Base-by-base conservation (phyloP, 2,113 vertebrate genomes). In the Muscicapa adusta region DNA sequence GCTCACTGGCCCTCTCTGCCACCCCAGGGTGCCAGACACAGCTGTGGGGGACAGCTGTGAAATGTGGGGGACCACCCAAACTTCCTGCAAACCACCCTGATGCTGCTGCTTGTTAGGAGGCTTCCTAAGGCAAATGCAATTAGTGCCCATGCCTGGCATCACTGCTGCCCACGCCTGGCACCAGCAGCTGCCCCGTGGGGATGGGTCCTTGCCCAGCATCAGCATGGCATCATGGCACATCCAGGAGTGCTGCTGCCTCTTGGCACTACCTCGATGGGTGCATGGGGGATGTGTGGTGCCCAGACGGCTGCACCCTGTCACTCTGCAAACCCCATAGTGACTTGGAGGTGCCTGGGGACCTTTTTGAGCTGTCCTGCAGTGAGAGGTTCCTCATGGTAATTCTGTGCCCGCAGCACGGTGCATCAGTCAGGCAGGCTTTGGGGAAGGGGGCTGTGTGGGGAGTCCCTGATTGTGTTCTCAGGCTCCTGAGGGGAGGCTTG, bases 301-400 rank as follows among this genome's bases (percentile, higher is more conserved):
- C 3, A 2, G 15, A 48, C 38, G 22, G 9, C 8, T 57, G 40
- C 45, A 43, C 7, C 12, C 12, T 2, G 0, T 15, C 4, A 34
- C 14, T 12, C 17, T 23, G 28, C 18, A 33, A 61, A 9, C 26
- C 18, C 38, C 5, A 1, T 23, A 54, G n/a, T 0, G 19, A 54
- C 8, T 13, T 38, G 12, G 8, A 9, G 29, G 62, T 60, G 48
- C 12, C 14, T 0, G 0, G 25, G 16, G 20, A 28, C 22, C 1
- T 1, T 56, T 36, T 25, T 0, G 5, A 36, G 31, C 38, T 66
- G 51, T 63, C 61, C 65, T 42, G n/a, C 1, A 2, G 25, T 0
- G 3, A 66, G n/a, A 60, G 6, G 63, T 5, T 56, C 31, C n/a
- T n/a, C 40, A 23, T 2, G 34, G 14, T 38, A 57, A 50, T 14